phyloP scores from a whole-genome alignment of 2,888 invertebrate species.

The Morpho deidamia region DNA sequence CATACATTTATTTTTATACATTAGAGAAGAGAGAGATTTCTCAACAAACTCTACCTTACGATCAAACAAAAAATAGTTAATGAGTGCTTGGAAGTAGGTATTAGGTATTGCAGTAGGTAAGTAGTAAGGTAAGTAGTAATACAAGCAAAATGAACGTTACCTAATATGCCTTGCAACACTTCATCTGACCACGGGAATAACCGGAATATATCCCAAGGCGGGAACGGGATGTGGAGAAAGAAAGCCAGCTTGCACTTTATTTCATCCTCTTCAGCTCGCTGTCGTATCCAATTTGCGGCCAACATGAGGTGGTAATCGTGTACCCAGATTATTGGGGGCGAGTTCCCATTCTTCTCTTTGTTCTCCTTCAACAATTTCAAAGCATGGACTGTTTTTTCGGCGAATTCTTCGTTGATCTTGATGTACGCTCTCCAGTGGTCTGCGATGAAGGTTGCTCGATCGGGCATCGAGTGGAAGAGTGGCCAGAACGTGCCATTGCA shows the following conservation, averaged over 20 bases:
- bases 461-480: conserved; percentile 94
- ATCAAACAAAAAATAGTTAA: no score
- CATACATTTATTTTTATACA: no score
- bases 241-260: conserved; percentile 91
- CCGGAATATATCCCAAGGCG: conserved; percentile 95
- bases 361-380: conserved; percentile 74
- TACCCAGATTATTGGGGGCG: conserved; percentile 91
- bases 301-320: conserved; percentile 97
- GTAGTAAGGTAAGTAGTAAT: no score
- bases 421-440: conserved; percentile 92
- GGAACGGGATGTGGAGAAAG: conserved; percentile 96
- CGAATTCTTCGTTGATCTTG: conserved; percentile 89
- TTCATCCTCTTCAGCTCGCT: conserved; percentile 86
- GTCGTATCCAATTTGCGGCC: conserved; percentile 92
- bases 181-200: conserved; percentile 96
- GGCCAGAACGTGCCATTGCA: conserved; percentile 97
- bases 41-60: no score
- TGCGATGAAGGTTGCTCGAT: conserved; percentile 88
- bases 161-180: conserved; percentile 93
- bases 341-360: conserved; percentile 55
- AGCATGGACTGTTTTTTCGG: conserved; percentile 86
- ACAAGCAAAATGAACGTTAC: conserved; percentile 43
- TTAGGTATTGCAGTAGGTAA: no score
- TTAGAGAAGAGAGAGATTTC: no score
- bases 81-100: no score